Evolutionary conservation across 2,888 invertebrate genomes (phyloP).

Genomic region (Lumbricus terrestris): DNA sequence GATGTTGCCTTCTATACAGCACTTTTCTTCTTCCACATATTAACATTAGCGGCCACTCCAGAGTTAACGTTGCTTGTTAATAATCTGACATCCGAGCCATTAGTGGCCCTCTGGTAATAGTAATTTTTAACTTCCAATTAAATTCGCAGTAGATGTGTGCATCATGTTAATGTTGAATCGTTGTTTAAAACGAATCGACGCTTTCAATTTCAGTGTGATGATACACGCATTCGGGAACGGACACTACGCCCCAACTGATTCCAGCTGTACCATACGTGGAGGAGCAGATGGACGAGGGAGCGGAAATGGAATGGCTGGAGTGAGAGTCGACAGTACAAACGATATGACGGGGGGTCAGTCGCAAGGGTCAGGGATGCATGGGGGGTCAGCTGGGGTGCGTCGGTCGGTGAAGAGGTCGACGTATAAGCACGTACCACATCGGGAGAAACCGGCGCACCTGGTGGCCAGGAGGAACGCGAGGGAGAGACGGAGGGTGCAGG

Average conservation of each 20-base stretch:
- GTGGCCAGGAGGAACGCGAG: constrained; percentile 67
- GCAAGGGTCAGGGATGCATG: not conserved
- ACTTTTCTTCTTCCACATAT: no score
- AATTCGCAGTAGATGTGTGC: no score
- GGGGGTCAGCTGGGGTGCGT: not conserved
- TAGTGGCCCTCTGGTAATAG: no score
- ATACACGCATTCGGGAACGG: not conserved
- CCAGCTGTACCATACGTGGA: not conserved
- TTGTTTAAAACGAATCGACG: no score
- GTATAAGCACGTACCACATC: constrained; percentile 57
- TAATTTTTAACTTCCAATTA: no score
- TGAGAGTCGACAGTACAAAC: not conserved
- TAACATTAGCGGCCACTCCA: no score
- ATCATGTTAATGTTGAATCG: no score
- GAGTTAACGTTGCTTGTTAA: no score
- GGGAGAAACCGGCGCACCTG: constrained; percentile 65
- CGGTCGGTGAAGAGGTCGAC: constrained; percentile 25
- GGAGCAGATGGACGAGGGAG: not conserved
- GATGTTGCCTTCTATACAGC: no score
- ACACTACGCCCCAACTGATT: not conserved
- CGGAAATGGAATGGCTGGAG: not conserved
- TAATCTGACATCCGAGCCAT: no score
- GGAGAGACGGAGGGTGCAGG: constrained; percentile 68
- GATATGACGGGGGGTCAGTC: not conserved
- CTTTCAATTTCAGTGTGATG: not conserved